Conservation (phyloP, 1,140 invertebrate species). For the Drosophila persimilis region DNA sequence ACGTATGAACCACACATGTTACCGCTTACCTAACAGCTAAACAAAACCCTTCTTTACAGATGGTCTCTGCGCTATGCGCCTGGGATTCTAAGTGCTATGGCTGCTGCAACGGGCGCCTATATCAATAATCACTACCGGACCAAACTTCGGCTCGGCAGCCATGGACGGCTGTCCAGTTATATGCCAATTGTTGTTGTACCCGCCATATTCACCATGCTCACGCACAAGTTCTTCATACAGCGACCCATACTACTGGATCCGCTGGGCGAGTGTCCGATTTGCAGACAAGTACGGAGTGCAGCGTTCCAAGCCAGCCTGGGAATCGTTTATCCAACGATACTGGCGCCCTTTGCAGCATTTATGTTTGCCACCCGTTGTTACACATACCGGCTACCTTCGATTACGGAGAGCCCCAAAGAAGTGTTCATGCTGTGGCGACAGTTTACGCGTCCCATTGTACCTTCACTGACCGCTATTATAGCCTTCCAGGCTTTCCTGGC, state of each 20-base stretch:
- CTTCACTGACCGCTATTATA: conserved; percentile 74
- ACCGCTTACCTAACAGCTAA: conserved; percentile 56
- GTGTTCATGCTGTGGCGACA: conserved; percentile 80
- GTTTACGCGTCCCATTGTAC: conserved; percentile 80
- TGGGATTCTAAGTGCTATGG: conserved; percentile 64
- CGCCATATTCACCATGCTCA: conserved; percentile 75
- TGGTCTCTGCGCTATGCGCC: conserved; percentile 81
- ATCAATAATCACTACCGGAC: conserved; percentile 83
- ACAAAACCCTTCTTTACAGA: conserved; percentile 46
- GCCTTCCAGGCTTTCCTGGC: conserved; percentile 81
- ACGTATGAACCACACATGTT: conserved; percentile 32
- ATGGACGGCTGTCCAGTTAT: conserved; percentile 82
- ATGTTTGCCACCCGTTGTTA: conserved; percentile 83
- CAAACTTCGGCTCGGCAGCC: conserved; percentile 74
- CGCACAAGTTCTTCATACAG: conserved; percentile 83
- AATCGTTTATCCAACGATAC: conserved; percentile 80
- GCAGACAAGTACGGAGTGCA: conserved; percentile 82
- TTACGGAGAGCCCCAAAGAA: conserved; percentile 82
- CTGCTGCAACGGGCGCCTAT: conserved; percentile 77
- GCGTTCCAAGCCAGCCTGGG: conserved; percentile 78
- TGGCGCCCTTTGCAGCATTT: conserved; percentile 83
- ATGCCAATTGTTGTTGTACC: conserved; percentile 83
- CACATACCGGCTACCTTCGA: conserved; percentile 83
- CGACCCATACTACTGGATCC: conserved; percentile 73
- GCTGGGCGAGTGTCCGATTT: conserved; percentile 81